A percentile compares a stretch with the other conserved stretches of the same genome.
phyloP scores from a whole-genome alignment of 1,140 invertebrate species.

The Penaeus vannamei region DNA sequence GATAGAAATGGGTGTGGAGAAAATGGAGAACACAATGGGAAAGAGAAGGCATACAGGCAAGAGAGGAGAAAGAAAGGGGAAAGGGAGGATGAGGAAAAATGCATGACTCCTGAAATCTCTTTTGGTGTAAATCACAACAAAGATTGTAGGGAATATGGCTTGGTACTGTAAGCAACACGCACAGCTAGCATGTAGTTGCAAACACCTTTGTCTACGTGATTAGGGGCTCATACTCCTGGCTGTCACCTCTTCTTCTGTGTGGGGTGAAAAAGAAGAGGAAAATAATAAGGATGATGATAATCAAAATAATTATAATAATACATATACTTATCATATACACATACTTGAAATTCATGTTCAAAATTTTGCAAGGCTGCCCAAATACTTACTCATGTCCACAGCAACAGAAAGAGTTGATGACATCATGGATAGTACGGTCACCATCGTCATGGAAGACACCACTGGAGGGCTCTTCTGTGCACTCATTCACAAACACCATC shows the following conservation, averaged over 20 bases:
- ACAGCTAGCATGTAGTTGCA: no score
- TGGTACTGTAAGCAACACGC: no score
- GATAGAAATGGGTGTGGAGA: no score
- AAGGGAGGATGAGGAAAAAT: no score
- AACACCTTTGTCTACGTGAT: background rate
- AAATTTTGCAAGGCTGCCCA: background rate
- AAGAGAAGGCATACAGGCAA: no score
- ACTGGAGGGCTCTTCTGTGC: slow-evolving; percentile 61
- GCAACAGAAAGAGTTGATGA: slow-evolving; percentile 64
- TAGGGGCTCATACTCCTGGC: slow-evolving; percentile 33
- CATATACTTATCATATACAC: background rate
- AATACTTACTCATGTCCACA: slow-evolving; percentile 54
- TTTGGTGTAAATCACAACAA: no score
- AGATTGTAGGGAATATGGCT: no score
- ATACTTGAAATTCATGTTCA: background rate
- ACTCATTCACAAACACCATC: slow-evolving; percentile 61
- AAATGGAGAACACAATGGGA: no score
- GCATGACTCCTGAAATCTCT: no score
- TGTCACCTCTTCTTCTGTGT: background rate
- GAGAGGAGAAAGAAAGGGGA: no score
- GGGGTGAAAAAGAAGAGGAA: background rate
- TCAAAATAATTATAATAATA: background rate
- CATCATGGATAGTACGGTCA: slow-evolving; percentile 61
- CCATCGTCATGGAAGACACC: slow-evolving; percentile 61
- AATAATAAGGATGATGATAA: no score